Percentiles rank a stretch among this genome's conserved stretches.
phyloP scores from a whole-genome alignment of 2,113 vertebrate genomes.

The Podiceps cristatus region DNA sequence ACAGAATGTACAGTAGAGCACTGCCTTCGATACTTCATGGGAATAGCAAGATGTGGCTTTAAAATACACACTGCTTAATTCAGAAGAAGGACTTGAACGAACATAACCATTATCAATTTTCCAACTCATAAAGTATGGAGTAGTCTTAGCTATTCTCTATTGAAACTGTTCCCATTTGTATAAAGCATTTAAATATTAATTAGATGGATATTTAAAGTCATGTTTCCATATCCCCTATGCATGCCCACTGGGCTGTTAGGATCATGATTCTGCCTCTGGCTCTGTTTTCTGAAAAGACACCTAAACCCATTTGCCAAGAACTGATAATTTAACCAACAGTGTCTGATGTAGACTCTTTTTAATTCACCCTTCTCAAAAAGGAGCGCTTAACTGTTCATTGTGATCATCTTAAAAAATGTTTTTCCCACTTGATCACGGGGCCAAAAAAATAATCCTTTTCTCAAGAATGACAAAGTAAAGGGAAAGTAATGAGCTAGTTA shows the following conservation, averaged over 20 bases:
- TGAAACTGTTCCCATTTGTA: slow-evolving; percentile 36
- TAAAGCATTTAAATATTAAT: slow-evolving; percentile 67
- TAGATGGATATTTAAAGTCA: slow-evolving; percentile 54
- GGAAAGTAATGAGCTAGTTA: not conserved
- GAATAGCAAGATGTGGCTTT: not conserved
- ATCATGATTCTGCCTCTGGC: slow-evolving; percentile 51
- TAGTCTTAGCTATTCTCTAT: not conserved
- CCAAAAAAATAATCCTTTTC: not conserved
- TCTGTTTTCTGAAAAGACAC: slow-evolving; percentile 22
- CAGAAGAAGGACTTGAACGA: not conserved
- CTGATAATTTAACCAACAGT: slow-evolving; percentile 1
- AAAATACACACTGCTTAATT: not conserved
- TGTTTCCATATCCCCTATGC: slow-evolving; percentile 33
- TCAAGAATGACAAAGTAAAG: not conserved
- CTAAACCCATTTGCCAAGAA: slow-evolving; percentile 19
- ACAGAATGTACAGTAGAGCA: accelerated
- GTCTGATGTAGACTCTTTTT: not conserved
- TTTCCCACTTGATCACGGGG: not conserved
- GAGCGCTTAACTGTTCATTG: not conserved
- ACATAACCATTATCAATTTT: slow-evolving; percentile 35
- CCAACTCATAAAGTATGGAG: slow-evolving; percentile 31
- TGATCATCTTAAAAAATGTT: not conserved
- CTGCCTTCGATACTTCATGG: not conserved
- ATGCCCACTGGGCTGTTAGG: slow-evolving; percentile 40
- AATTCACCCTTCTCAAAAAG: not conserved